A percentile compares a stretch with the other conserved stretches of the same genome.
phyloP scores from a whole-genome alignment of 1,140 invertebrate species.

The Lordiphosa collinella region DNA sequence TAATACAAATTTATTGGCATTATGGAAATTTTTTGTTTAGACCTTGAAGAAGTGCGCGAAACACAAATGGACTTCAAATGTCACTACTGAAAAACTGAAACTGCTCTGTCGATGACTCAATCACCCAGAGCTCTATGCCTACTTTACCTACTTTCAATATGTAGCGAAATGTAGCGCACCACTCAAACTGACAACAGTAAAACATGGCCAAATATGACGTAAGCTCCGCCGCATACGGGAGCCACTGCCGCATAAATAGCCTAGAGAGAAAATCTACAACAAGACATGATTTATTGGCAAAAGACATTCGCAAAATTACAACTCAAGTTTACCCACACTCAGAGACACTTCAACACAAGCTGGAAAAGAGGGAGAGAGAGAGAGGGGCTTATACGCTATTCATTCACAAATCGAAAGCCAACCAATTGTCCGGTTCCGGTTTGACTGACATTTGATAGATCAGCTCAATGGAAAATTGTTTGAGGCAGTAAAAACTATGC shows the following conservation, averaged over 20 bases:
- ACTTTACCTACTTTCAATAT: conserved; percentile 70
- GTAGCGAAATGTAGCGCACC: conserved; percentile 46
- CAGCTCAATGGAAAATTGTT: too few species aligned
- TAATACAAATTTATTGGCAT: conserved; percentile 50
- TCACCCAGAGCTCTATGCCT: conserved; percentile 13
- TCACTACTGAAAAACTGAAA: conserved; percentile 3
- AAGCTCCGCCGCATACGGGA: conserved; percentile 31
- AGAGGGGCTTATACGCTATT: conserved; percentile 2
- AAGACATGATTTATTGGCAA: conserved; percentile 59
- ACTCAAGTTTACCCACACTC: conserved; percentile 36
- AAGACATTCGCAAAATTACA: conserved; percentile 65
- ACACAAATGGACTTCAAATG: not conserved
- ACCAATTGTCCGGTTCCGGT: conserved; percentile 16
- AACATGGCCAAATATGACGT: conserved; percentile 72
- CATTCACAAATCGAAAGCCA: conserved; percentile 29
- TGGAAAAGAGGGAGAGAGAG: not conserved
- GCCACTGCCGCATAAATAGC: conserved; percentile 35
- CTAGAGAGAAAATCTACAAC: conserved; percentile 17
- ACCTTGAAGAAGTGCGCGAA: not conserved
- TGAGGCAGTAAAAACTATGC: too few species aligned
- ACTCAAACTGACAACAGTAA: conserved; percentile 68
- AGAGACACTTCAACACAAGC: conserved; percentile 7
- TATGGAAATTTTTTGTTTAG: conserved; percentile 16
- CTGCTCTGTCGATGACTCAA: conserved; percentile 37
- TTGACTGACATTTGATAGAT: not conserved